Conservation (phyloP, 2,797 vertebrate genomes). For the Neoniphon sammara region DNA sequence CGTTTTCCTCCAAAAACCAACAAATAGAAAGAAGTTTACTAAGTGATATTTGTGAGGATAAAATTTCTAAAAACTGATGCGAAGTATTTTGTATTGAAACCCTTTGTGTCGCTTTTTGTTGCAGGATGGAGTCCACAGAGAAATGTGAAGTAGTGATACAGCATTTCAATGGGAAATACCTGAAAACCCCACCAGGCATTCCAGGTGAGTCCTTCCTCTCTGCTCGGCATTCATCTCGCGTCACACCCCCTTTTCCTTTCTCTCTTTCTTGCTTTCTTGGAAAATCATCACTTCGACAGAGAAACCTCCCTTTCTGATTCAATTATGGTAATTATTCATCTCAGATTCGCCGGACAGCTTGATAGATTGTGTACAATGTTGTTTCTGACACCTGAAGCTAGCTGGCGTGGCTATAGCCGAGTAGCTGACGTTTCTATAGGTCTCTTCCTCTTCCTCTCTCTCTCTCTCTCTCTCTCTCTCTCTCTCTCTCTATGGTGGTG, state of each 20-base stretch:
- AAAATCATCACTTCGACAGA: constrained; percentile 42
- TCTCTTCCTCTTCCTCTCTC: constrained; percentile 27
- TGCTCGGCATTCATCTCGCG: constrained; percentile 24
- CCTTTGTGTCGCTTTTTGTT: constrained; percentile 36
- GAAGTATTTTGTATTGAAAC: constrained; percentile 23
- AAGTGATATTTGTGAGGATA: no score
- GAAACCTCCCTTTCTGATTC: constrained; percentile 62
- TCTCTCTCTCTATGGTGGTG: constrained; percentile 31
- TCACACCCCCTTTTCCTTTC: constrained; percentile 11
- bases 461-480: constrained; percentile 18
- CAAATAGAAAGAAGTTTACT: constrained; percentile 7
- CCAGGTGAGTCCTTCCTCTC: constrained; percentile 86
- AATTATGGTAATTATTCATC: constrained; percentile 65
- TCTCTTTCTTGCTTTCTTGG: constrained; percentile 11
- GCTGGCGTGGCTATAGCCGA: constrained; percentile 44
- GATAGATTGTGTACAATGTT: constrained; percentile 67
- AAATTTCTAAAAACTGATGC: background rate
- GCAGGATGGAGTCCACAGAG: constrained; percentile 98
- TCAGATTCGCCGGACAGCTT: constrained; percentile 52
- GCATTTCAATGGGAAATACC: constrained; percentile 98
- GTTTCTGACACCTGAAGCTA: constrained; percentile 70
- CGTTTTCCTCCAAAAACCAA: background rate
- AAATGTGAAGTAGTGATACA: constrained; percentile 99
- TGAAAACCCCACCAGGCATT: constrained; percentile 97
- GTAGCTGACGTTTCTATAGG: constrained; percentile 50